Evolutionary conservation across 2,888 invertebrate species (phyloP).

Genomic region (Lasioglossum morio): DNA sequence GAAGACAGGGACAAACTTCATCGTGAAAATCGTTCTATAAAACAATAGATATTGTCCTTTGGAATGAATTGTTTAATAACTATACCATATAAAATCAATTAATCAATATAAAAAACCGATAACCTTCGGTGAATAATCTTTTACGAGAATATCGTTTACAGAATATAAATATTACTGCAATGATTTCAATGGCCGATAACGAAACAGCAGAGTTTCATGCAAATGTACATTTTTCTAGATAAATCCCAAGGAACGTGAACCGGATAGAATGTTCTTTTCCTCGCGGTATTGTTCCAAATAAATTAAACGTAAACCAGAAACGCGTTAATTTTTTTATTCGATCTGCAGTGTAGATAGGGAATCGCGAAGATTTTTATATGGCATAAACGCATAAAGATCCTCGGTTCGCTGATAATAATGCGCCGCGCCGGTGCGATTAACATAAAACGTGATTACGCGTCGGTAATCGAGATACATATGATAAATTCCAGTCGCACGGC

Average conservation of each 20-base stretch:
- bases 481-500: background rate
- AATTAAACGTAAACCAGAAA: background rate
- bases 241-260: background rate
- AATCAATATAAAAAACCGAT: background rate
- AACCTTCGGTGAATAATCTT: background rate
- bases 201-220: background rate
- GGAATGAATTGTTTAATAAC: background rate
- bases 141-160: background rate
- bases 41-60: background rate
- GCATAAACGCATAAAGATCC: background rate
- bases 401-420: background rate
- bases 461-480: background rate
- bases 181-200: background rate
- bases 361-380: background rate
- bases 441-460: background rate
- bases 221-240: background rate
- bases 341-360: background rate
- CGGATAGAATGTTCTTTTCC: background rate
- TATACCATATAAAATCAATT: background rate
- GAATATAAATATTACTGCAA: background rate
- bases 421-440: background rate
- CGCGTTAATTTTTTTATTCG: background rate
- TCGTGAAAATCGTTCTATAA: background rate
- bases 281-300: background rate
- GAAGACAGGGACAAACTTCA: background rate